phyloP scores from a whole-genome alignment of 1,140 invertebrate genomes.

The Drosophila ogumai region DNA sequence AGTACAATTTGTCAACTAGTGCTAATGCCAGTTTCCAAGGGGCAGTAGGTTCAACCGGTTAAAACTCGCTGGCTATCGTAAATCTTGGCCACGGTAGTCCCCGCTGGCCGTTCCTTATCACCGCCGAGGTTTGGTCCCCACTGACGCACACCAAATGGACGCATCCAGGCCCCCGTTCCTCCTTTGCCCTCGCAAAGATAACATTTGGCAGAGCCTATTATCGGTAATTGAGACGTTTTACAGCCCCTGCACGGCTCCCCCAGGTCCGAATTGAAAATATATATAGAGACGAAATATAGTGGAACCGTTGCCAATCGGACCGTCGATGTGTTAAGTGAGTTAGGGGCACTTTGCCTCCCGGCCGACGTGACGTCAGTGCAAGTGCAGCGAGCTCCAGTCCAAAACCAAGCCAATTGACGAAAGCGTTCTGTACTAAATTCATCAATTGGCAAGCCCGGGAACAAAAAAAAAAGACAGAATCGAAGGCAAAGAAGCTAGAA shows the following conservation, averaged over 20 bases:
- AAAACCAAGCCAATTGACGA: slow-evolving; percentile 66
- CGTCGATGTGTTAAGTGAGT: slow-evolving; percentile 57
- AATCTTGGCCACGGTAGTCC: slow-evolving; percentile 51
- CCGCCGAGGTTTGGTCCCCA: slow-evolving; percentile 14
- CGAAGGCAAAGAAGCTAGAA: slow-evolving; percentile 22
- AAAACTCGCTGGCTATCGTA: slow-evolving; percentile 43
- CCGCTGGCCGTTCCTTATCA: slow-evolving; percentile 49
- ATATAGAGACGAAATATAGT: slow-evolving; percentile 15
- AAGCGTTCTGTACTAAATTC: slow-evolving; percentile 41
- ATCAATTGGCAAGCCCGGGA: slow-evolving; percentile 57
- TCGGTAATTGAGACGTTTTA: slow-evolving; percentile 67
- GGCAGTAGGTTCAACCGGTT: slow-evolving; percentile 22
- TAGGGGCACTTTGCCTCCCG: slow-evolving; percentile 34
- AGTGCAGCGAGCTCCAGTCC: slow-evolving; percentile 55
- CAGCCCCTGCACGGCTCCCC: slow-evolving; percentile 16
- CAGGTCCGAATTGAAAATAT: slow-evolving; percentile 8
- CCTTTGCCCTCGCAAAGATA: slow-evolving; percentile 34
- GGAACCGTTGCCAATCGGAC: slow-evolving; percentile 45
- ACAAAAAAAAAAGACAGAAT: slow-evolving; percentile 2
- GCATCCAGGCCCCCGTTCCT: slow-evolving; percentile 12
- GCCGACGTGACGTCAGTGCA: slow-evolving; percentile 63
- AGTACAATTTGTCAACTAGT: background rate
- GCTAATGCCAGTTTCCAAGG: background rate
- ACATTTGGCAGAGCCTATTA: slow-evolving; percentile 70
- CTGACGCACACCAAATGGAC: slow-evolving; percentile 62